A percentile compares a stretch with the other conserved stretches of the same genome.
These are phyloP conservation scores for Agrotis ipsilon DNA, from an alignment of 2,888 invertebrate genomes.

Conservation along the genomic window DNA sequence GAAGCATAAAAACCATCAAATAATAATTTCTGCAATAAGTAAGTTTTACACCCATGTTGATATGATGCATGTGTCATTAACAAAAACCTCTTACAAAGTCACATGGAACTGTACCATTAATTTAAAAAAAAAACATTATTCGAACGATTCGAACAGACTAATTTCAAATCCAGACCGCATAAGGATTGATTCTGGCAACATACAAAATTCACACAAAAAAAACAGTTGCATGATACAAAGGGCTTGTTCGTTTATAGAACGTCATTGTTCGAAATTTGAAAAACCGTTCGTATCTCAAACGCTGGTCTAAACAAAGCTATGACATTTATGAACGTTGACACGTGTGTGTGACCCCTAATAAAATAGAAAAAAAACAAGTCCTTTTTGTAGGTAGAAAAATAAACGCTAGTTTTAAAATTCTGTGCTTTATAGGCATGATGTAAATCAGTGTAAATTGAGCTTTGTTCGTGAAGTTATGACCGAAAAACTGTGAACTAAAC, in stretches of 20 bases:
- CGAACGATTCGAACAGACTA: no score
- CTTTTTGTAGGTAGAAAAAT: conserved; percentile 7
- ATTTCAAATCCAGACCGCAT: background rate
- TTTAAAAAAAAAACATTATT: no score
- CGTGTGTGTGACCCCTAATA: conserved; percentile 71
- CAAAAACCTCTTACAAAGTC: no score
- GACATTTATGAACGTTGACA: conserved; percentile 84
- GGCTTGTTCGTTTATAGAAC: conserved; percentile 67
- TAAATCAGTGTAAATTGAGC: conserved; percentile 44
- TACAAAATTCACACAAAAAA: conserved; percentile 72
- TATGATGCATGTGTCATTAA: no score
- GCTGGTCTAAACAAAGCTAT: conserved; percentile 75
- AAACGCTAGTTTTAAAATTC: conserved; percentile 35
- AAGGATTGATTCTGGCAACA: background rate
- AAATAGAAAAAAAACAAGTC: conserved; percentile 34
- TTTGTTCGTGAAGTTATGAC: conserved; percentile 40
- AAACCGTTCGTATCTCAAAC: conserved; percentile 80
- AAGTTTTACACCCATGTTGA: no score
- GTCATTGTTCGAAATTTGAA: conserved; percentile 81
- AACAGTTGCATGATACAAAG: conserved; percentile 75
- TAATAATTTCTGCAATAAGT: no score
- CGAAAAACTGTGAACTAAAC: background rate
- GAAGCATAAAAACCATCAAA: no score
- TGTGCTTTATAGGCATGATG: conserved; percentile 14
- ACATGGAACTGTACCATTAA: no score